These are phyloP conservation scores for Ophiodon elongatus DNA, from an alignment of 2,113 vertebrate species.

Conservation along the genomic window DNA sequence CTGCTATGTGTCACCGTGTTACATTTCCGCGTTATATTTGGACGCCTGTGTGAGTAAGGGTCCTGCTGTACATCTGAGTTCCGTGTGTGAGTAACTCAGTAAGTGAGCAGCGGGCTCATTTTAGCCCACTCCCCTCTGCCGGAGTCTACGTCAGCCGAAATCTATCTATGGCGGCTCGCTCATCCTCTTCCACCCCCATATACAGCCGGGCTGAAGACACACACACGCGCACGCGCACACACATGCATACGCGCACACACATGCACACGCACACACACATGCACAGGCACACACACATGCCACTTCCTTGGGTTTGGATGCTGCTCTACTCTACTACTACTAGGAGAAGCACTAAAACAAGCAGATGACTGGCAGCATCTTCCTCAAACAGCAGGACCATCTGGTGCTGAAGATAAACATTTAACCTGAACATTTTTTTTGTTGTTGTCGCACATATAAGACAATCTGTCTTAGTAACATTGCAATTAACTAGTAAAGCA, in stretches of 20 bases:
- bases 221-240: not conserved
- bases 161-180: slow-evolving; percentile 72
- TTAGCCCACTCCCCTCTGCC: slow-evolving; percentile 63
- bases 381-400: slow-evolving; percentile 46
- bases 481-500: not conserved
- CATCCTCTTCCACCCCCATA: slow-evolving; percentile 71
- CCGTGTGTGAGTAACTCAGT: slow-evolving; percentile 54
- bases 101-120: slow-evolving; percentile 53
- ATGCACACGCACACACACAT: not conserved
- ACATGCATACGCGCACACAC: too few species aligned
- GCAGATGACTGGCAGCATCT: slow-evolving; percentile 36
- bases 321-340: slow-evolving; percentile 34
- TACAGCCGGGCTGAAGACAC: slow-evolving; percentile 40
- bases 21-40: slow-evolving; percentile 46
- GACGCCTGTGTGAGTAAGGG: slow-evolving; percentile 40
- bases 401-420: slow-evolving; percentile 49
- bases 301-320: slow-evolving; percentile 26
- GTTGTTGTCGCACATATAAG: not conserved
- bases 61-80: slow-evolving; percentile 32
- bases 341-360: slow-evolving; percentile 30
- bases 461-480: slow-evolving; percentile 1
- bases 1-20: slow-evolving; percentile 27
- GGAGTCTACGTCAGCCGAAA: slow-evolving; percentile 57
- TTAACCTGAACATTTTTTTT: slow-evolving; percentile 27
- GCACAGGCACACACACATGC: slow-evolving; percentile 3